Evolutionary conservation across 2,113 vertebrate species (phyloP).

Genomic region (Antechinus flavipes): DNA sequence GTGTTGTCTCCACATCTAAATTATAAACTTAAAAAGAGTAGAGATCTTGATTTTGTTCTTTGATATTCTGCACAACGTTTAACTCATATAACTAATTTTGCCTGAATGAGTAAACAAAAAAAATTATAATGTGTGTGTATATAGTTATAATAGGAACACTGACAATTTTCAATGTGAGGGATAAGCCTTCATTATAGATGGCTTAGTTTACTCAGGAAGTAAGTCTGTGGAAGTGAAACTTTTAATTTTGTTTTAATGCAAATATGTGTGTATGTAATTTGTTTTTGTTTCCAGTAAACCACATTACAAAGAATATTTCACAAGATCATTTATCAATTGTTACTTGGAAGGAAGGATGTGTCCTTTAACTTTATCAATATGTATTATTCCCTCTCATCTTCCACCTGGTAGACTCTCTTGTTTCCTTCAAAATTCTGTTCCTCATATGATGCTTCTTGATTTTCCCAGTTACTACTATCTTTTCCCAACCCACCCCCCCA

Average conservation of each 20-base stretch:
- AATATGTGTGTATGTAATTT: not conserved
- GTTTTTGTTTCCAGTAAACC: not conserved
- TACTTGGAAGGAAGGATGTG: not conserved
- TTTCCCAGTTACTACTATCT: not conserved
- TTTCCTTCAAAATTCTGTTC: not conserved
- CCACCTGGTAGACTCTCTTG: not conserved
- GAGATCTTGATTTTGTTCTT: not conserved
- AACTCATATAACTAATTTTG: not conserved
- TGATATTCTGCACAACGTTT: not conserved
- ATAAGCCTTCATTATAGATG: not conserved
- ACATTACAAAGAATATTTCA: not conserved
- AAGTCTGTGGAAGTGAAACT: constrained; percentile 16
- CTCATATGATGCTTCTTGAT: not conserved
- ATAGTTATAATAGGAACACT: constrained; percentile 7
- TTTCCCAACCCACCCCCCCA: not conserved
- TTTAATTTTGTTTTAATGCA: not conserved
- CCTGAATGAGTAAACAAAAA: constrained; percentile 30
- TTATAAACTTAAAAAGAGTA: not conserved
- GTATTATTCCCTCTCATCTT: not conserved
- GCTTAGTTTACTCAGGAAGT: constrained; percentile 1
- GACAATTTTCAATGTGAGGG: constrained; percentile 18
- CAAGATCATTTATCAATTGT: not conserved
- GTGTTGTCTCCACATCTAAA: not conserved
- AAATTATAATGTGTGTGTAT: not conserved
- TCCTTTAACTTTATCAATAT: not conserved